These are phyloP conservation scores for Staurois parvus DNA, from an alignment of 2,797 vertebrate species.

Conservation along the genomic window DNA sequence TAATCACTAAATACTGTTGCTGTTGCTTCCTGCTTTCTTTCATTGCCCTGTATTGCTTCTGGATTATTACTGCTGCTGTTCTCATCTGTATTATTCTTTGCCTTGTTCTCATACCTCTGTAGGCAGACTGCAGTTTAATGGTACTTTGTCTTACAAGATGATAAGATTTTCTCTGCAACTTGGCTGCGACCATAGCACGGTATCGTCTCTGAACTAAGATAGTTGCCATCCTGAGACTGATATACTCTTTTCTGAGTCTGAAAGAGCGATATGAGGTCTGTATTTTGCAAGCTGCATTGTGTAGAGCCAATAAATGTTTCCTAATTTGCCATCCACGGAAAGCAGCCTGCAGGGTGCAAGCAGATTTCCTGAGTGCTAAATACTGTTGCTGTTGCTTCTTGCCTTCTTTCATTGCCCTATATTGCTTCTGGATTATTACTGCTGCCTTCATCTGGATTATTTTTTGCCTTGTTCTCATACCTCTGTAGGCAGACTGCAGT, in stretches of 20 bases:
- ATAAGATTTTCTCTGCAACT: conserved; percentile 71
- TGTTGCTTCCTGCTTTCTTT: conserved; percentile 71
- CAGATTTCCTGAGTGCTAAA: conserved; percentile 50
- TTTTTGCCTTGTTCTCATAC: conserved; percentile 72
- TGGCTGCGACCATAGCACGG: conserved; percentile 68
- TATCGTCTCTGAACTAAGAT: conserved; percentile 80
- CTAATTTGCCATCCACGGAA: conserved; percentile 81
- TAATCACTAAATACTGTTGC: too few species aligned
- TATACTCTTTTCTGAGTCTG: conserved; percentile 70
- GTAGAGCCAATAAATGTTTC: conserved; percentile 67
- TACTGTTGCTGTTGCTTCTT: conserved; percentile 65
- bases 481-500: conserved; percentile 83
- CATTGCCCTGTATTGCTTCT: conserved; percentile 75
- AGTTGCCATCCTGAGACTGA: conserved; percentile 71
- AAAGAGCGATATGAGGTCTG: conserved; percentile 81
- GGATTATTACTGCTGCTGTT: conserved; percentile 82
- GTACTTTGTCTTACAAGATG: conserved; percentile 72
- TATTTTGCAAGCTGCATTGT: conserved; percentile 78
- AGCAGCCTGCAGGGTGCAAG: conserved; percentile 76
- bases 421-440: conserved; percentile 78
- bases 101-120: conserved; percentile 77
- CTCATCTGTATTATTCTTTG: conserved; percentile 69
- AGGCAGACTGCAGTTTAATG: conserved; percentile 80
- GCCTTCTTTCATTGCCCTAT: conserved; percentile 71
- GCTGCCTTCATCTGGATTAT: conserved; percentile 72